These are phyloP conservation scores for Phenganax marumi DNA, from an alignment of 92 coral and sea anemone genomes.

Conservation along the genomic window DNA sequence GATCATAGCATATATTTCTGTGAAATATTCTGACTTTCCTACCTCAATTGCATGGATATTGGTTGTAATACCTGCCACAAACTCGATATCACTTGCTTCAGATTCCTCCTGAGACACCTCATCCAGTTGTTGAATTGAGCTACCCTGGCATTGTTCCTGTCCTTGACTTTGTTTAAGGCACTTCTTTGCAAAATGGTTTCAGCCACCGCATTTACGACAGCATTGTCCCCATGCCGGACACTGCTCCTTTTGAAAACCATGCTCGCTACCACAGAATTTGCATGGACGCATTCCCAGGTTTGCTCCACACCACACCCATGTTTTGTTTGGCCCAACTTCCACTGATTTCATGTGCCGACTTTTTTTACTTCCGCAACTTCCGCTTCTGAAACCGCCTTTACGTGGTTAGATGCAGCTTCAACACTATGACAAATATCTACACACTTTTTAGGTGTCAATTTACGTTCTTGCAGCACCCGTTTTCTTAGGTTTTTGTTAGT, in stretches of 20 bases:
- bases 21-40: not conserved
- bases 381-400: no score
- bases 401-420: constrained; percentile 33
- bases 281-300: not conserved
- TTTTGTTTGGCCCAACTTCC: not conserved
- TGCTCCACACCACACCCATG: not conserved
- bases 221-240: no score
- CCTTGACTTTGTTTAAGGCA: not conserved
- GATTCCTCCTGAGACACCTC: no score
- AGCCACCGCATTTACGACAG: no score
- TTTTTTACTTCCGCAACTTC: constrained; percentile 21
- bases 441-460: no score
- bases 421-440: constrained; percentile 38
- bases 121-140: not conserved
- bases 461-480: constrained; percentile 30
- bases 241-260: no score
- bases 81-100: constrained; percentile 40
- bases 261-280: no score
- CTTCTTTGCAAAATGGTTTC: no score
- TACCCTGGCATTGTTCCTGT: not conserved
- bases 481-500: no score
- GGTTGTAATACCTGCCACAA: constrained; percentile 31
- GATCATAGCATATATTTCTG: constrained; percentile 42
- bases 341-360: constrained; percentile 18
- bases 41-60: no score